These are phyloP conservation scores for Cyanoderma ruficeps DNA, from an alignment of 2,113 vertebrate species.

Conservation along the genomic window DNA sequence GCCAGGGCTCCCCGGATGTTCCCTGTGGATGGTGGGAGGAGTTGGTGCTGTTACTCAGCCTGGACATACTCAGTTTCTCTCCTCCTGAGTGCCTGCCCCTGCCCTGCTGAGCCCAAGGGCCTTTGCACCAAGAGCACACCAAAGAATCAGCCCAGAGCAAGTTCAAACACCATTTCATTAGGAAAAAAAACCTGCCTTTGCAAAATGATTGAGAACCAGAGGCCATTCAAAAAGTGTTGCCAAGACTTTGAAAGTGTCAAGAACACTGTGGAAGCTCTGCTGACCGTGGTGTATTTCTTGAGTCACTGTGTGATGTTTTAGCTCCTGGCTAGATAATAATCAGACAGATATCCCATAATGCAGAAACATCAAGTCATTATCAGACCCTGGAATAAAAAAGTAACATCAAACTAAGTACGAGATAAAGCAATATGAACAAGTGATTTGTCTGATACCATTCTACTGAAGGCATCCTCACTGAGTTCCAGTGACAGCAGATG, in stretches of 20 bases:
- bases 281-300: not conserved
- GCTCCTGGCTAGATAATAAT: not conserved
- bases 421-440: not conserved
- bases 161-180: not conserved
- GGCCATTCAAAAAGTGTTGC: not conserved
- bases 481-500: slow-evolving; percentile 22
- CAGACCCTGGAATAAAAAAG: not conserved
- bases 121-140: not conserved
- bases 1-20: rapidly evolving
- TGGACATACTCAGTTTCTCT: not conserved
- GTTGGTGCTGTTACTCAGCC: not conserved
- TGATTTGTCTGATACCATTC: not conserved
- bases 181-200: not conserved
- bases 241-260: not conserved
- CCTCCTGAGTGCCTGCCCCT: not conserved
- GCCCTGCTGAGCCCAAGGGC: not conserved
- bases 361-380: not conserved
- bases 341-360: not conserved
- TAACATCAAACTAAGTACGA: not conserved
- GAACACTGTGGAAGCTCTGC: not conserved
- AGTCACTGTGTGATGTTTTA: not conserved
- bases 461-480: not conserved
- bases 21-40: not conserved
- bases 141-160: not conserved
- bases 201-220: not conserved